Base-by-base conservation (phyloP, 2,113 vertebrate genomes). In the Plotosus lineatus region DNA sequence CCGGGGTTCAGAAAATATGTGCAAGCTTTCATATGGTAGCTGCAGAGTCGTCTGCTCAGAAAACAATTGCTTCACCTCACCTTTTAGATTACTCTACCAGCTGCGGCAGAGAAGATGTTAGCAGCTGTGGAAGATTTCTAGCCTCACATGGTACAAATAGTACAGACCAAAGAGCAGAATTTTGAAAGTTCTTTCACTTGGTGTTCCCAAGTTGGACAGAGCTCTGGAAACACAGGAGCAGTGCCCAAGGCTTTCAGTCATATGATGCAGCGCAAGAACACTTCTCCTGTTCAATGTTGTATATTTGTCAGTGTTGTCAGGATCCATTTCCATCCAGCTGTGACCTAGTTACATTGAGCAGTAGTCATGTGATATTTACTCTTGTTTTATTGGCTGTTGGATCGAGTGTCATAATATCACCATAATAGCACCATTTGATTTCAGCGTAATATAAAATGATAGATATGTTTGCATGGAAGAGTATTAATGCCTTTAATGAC, bases 61-160 rank as follows among this genome's bases (percentile, higher is more conserved):
- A 42, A 73, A 58, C 28, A 55, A 6, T 50, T 26, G 8, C 19
- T 48, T 79, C 28, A 69, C 36, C 19, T 76, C 61, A 36, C 21
- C 21, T 31, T 74, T 74, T 26, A 68, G 48, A 73, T 66, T 53
- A 51, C 19, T 26, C 53, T 44, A 66, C 50, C 68, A 81, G 55
- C 66, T 71, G 69, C 66, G 77, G 21, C 61, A 65, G 8, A 9
- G 44, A 69, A 78, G 76, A 84, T 84, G 33, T 77, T 56, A 74
- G 40, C 75, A 83, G 75, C 68, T 75, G 51, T 66, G 73, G 68
- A 76, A 58, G 46, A 77, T 66, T 77, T 73, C 44, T 77, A 68
- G 15, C 58, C 33, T 72, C 36, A 42, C 26, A n/a, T 75, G 36
- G 3, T 61, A 33, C 4, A 5, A 23, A 60, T 77, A 23, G 36